Percentiles rank a stretch among this genome's conserved stretches.
Evolutionary conservation across 1,140 invertebrate genomes (phyloP).

Genomic region (Eriocheir sinensis): DNA sequence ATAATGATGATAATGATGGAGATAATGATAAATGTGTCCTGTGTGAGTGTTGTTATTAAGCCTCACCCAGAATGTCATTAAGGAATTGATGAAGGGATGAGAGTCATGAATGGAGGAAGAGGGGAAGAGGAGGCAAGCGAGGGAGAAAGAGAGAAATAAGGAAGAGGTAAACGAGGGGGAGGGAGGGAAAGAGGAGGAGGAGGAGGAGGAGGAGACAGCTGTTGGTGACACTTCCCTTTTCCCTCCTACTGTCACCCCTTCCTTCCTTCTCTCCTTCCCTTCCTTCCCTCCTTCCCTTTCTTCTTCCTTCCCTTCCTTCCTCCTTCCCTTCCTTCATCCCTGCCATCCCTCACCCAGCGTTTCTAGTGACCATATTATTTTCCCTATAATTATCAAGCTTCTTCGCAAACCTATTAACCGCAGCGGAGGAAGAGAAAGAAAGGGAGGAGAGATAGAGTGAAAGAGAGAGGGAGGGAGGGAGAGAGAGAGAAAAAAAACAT

Average conservation of each 20-base stretch:
- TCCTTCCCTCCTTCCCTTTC: not conserved
- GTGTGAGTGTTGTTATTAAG: not conserved
- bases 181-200: not conserved
- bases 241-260: not conserved
- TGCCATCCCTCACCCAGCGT: not conserved
- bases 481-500: conserved; percentile 43
- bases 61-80: no score
- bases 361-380: conserved; percentile 50
- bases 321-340: not conserved
- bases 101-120: not conserved
- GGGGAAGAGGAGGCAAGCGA: not conserved
- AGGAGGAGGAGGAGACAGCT: conserved; percentile 4
- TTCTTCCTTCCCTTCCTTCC: not conserved
- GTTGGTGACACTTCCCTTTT: conserved; percentile 13
- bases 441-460: not conserved
- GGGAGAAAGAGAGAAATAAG: not conserved
- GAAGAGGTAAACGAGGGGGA: not conserved
- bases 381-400: conserved; percentile 61
- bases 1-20: conserved; percentile 13
- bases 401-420: conserved; percentile 63
- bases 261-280: not conserved
- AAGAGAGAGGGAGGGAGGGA: not conserved
- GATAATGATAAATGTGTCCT: no score
- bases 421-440: no score
- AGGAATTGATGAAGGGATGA: not conserved